Conservation (phyloP, 2,797 vertebrate genomes). For the Taenioides sp. region DNA sequence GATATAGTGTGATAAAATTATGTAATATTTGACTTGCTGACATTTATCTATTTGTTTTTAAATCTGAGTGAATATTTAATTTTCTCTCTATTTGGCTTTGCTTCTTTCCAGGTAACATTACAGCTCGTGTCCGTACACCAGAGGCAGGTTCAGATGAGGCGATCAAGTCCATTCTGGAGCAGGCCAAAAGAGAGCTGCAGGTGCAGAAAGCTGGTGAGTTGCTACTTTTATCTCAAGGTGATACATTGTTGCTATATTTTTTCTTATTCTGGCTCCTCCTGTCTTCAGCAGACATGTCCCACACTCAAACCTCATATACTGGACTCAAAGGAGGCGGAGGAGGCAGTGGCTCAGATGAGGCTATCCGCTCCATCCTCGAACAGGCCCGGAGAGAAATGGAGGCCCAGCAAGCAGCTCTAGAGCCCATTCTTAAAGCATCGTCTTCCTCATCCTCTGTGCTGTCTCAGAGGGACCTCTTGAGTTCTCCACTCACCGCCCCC, state of each 20-base stretch:
- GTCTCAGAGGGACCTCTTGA: slow-evolving; percentile 78
- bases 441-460: slow-evolving; percentile 80
- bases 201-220: slow-evolving; percentile 92
- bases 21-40: slow-evolving; percentile 17
- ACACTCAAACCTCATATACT: slow-evolving; percentile 80
- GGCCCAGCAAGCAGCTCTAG: slow-evolving; percentile 90
- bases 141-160: slow-evolving; percentile 94
- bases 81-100: slow-evolving; percentile 37
- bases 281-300: slow-evolving; percentile 84
- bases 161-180: slow-evolving; percentile 95
- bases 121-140: slow-evolving; percentile 88
- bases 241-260: slow-evolving; percentile 19
- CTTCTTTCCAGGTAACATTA: slow-evolving; percentile 87
- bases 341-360: slow-evolving; percentile 84
- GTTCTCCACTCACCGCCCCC: slow-evolving; percentile 70
- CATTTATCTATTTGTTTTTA: slow-evolving; percentile 17
- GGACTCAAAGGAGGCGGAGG: slow-evolving; percentile 78
- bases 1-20: slow-evolving; percentile 37
- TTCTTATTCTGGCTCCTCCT: slow-evolving; percentile 21
- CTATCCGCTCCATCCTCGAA: slow-evolving; percentile 94
- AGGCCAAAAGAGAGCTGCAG: slow-evolving; percentile 96
- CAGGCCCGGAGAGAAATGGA: slow-evolving; percentile 96
- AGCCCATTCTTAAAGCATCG: slow-evolving; percentile 89
- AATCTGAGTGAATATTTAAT: slow-evolving; percentile 37
- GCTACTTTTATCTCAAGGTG: slow-evolving; percentile 18